phyloP scores from a whole-genome alignment of 2,113 vertebrate species.

The Brachyhypopomus gauderio region DNA sequence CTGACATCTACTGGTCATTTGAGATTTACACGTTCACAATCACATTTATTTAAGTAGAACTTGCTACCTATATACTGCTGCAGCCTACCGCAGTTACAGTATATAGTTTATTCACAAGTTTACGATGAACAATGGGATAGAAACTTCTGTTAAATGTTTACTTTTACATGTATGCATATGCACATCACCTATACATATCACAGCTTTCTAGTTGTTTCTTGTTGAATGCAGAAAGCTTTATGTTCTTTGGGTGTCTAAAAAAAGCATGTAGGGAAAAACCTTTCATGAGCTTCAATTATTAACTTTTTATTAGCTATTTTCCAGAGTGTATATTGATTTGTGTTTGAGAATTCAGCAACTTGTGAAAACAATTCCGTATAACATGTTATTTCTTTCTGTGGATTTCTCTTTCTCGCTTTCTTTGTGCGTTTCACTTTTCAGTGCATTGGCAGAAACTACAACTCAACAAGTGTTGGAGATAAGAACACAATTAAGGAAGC shows the following conservation, averaged over 20 bases:
- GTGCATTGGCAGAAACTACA: background rate
- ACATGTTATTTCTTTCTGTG: background rate
- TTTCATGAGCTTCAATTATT: no score
- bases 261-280: no score
- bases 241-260: background rate
- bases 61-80: no score
- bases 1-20: slow-evolving; percentile 44
- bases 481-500: background rate
- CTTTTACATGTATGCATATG: background rate
- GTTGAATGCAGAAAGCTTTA: background rate
- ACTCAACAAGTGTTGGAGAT: background rate
- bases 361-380: background rate
- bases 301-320: background rate
- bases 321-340: background rate
- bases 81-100: no score
- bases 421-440: background rate
- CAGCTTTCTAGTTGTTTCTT: no score
- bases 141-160: background rate
- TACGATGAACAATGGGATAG: no score
- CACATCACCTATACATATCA: no score
- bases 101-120: no score
- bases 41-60: no score
- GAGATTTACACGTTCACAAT: slow-evolving; percentile 1
- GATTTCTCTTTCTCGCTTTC: no score
- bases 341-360: background rate